Evolutionary conservation across 2,113 vertebrate species (phyloP), one percentile per base, ranked within the genome.

Genomic region (Engystomops pustulosus): DNA sequence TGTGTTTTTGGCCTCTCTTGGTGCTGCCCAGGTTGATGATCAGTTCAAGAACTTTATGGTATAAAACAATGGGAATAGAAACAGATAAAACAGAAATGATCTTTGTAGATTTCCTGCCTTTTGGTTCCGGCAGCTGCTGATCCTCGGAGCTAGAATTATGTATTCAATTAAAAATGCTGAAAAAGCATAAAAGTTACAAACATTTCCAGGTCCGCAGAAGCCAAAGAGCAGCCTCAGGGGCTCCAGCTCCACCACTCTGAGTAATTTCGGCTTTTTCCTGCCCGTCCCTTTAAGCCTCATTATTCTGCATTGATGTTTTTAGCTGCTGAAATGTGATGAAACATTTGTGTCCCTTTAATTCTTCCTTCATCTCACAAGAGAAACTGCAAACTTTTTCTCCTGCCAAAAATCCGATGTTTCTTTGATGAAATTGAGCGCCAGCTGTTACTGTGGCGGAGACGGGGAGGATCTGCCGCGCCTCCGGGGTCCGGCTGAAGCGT

Each of bases 391-490:
- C 47, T 55, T 77, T 75, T 77, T 77, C 18, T 41, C 27, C 49
- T 77, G 74, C 74, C 74, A 77, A 55, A 77, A 49, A 49, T 77
- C 23, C 36, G 74, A 77, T 77, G 49, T 55, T 49, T 32, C 47
- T 55, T 55, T 77, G 47, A 75, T 77, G 47, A 55, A 55, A 77
- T 30, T 38, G 74, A 77, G 49, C 47, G 44, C 74, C 74, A 77
- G 74, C 47, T 77, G 74, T 77, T 77, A 38, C 47, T 5, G 36
- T 15, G 45, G 49, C 47, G 51, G 72, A 53, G 53, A 76, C 45
- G n/a, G n/a, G n/a, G n/a, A n/a, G n/a, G n/a, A n/a, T n/a, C n/a
- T n/a, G n/a, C n/a, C n/a, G n/a, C n/a, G n/a, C n/a, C n/a, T n/a
- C n/a, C n/a, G n/a, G n/a, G n/a, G n/a, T n/a, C n/a, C n/a, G n/a